Conservation (phyloP, 2,888 invertebrate species). For the Melinaea menophilus region DNA sequence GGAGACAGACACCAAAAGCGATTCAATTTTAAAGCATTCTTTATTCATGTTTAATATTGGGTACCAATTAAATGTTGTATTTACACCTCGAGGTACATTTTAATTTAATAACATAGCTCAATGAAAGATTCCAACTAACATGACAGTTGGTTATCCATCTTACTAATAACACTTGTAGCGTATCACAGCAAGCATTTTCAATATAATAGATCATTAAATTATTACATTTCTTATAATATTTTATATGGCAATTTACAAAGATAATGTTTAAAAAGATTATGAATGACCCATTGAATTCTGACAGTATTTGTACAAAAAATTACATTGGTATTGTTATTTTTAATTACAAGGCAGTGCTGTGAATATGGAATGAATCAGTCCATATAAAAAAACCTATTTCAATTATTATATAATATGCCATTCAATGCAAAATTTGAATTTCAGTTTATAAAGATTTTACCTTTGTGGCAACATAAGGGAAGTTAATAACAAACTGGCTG, state of each 20-base stretch:
- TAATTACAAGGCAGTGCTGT: no score
- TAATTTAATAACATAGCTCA: constrained; percentile 34
- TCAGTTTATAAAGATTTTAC: no score
- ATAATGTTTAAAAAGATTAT: neutral
- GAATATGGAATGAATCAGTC: no score
- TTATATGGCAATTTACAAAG: constrained; percentile 5
- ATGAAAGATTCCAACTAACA: constrained; percentile 22
- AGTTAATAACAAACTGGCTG: no score
- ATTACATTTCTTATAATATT: constrained; percentile 7
- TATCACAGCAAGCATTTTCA: constrained; percentile 43
- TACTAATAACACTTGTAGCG: constrained; percentile 34
- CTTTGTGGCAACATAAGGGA: no score
- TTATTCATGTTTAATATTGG: constrained; percentile 5
- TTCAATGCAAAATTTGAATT: no score
- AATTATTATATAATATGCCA: no score
- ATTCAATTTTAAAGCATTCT: constrained; percentile 3
- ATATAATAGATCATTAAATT: constrained; percentile 28
- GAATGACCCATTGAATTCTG: neutral
- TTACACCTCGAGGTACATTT: constrained; percentile 34
- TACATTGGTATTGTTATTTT: no score
- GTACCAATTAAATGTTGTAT: constrained; percentile 32
- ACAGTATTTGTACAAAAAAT: neutral
- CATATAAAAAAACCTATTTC: no score
- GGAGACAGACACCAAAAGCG: neutral
- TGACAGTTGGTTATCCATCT: constrained; percentile 20